Conservation (phyloP, 2,113 vertebrate species). For the Oreochromis spilurus region DNA sequence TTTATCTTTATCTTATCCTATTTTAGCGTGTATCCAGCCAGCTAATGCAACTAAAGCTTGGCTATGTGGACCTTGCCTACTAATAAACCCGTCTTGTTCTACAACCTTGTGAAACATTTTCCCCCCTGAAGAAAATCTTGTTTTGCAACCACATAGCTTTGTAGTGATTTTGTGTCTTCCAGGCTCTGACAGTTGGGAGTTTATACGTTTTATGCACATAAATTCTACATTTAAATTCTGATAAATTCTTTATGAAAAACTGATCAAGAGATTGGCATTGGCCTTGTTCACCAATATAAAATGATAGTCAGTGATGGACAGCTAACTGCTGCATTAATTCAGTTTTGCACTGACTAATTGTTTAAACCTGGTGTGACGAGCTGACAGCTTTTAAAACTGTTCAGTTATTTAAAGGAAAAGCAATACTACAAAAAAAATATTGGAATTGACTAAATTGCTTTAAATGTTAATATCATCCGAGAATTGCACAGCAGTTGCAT, state of each 20-base stretch:
- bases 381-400: background rate
- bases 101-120: background rate
- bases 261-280: background rate
- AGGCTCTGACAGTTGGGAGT: background rate
- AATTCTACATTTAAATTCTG: background rate
- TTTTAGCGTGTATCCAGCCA: fast-evolving
- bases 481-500: background rate
- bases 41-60: background rate
- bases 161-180: background rate
- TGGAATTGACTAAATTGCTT: background rate
- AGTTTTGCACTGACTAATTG: background rate
- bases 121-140: background rate
- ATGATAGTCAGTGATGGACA: background rate
- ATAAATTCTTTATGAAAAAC: background rate
- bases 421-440: background rate
- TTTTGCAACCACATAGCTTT: background rate
- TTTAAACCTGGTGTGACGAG: background rate
- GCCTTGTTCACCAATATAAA: background rate
- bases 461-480: background rate
- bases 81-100: background rate
- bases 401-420: background rate
- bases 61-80: background rate
- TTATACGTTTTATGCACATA: background rate
- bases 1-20: background rate
- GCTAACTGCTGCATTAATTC: background rate